Evolutionary conservation across 2,113 vertebrate genomes (phyloP).

Genomic region (Brachypteracias leptosomus): DNA sequence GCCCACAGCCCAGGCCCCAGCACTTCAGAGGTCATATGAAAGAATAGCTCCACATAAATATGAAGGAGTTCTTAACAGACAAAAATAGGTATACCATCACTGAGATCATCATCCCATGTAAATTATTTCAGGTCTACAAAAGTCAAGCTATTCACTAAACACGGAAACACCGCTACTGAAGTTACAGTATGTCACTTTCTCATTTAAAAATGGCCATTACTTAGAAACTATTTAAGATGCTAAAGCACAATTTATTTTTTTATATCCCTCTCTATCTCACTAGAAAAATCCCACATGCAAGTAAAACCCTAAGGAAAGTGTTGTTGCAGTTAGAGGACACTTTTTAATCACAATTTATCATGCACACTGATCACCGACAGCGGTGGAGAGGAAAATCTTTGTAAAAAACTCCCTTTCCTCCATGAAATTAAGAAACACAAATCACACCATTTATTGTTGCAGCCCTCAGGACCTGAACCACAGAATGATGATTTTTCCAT

Average conservation of each 20-base stretch:
- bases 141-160: background rate
- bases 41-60: background rate
- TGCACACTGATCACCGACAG: background rate
- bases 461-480: background rate
- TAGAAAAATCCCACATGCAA: background rate
- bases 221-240: background rate
- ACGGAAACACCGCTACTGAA: background rate
- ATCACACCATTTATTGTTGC: background rate
- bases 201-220: background rate
- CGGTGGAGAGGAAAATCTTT: background rate
- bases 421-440: background rate
- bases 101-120: background rate
- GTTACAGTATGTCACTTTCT: background rate
- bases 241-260: background rate
- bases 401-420: background rate
- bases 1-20: no score
- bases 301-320: background rate
- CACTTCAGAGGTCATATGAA: no score
- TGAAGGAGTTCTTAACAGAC: background rate
- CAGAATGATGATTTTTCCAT: background rate
- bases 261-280: background rate
- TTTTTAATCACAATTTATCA: background rate
- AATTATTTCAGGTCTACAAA: background rate
- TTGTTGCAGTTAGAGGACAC: background rate
- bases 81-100: background rate